Conservation (phyloP, 2,797 vertebrate genomes). For the Knipowitschia caucasica region DNA sequence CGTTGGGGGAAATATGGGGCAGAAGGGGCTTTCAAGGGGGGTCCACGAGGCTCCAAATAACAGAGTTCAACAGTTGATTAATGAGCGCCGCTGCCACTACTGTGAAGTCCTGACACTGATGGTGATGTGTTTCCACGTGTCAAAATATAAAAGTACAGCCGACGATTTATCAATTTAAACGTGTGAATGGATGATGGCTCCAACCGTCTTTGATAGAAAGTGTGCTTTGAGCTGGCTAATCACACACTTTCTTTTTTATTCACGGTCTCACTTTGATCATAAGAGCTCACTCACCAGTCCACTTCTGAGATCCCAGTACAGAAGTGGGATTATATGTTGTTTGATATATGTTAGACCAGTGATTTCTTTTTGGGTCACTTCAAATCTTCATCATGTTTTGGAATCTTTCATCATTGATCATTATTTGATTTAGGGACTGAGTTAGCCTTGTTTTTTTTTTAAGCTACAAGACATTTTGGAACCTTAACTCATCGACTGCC, state of each 20-base stretch:
- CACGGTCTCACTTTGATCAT: constrained; percentile 17
- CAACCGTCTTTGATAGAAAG: constrained; percentile 2
- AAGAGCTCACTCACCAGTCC: not conserved
- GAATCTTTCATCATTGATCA: too few species aligned
- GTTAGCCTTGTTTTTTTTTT: too few species aligned
- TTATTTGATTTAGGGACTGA: too few species aligned
- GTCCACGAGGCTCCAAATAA: constrained; percentile 75
- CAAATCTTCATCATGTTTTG: too few species aligned
- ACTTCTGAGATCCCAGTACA: too few species aligned
- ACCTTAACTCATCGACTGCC: too few species aligned
- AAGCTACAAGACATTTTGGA: too few species aligned
- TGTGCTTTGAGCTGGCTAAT: constrained; percentile 22
- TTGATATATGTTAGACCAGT: too few species aligned
- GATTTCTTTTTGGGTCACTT: too few species aligned
- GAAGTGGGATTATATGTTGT: not conserved
- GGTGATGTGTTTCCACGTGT: constrained; percentile 56
- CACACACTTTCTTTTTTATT: constrained; percentile 14
- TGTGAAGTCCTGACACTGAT: constrained; percentile 73
- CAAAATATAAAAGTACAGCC: constrained; percentile 38
- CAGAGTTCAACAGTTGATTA: constrained; percentile 79
- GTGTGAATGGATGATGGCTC: constrained; percentile 27
- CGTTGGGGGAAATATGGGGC: constrained; percentile 54
- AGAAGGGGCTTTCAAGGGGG: constrained; percentile 74
- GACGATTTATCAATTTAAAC: constrained; percentile 68
- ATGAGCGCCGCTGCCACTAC: constrained; percentile 67